Conservation (phyloP, 2,797 vertebrate species). For the Bucorvus abyssinicus region DNA sequence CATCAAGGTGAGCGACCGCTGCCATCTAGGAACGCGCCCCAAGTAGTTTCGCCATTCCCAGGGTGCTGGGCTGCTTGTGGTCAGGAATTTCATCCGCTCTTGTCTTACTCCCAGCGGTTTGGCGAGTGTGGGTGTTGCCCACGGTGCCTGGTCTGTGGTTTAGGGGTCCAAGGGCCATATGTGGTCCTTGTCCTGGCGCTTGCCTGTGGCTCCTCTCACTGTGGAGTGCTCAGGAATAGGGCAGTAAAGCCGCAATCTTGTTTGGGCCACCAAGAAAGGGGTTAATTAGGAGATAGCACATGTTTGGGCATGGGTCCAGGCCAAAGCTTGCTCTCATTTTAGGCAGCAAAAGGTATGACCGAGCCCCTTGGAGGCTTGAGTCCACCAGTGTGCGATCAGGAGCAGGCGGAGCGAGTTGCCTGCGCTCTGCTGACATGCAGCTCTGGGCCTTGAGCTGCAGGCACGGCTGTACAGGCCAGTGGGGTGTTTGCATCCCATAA, state of each 20-base stretch:
- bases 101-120: not conserved
- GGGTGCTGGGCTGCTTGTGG: not conserved
- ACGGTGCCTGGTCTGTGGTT: no score
- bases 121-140: no score
- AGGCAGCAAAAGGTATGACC: not conserved
- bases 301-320: not conserved
- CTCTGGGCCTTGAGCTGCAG: not conserved
- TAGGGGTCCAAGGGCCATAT: not conserved
- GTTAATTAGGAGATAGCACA: not conserved
- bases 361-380: not conserved
- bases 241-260: not conserved
- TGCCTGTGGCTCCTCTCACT: not conserved
- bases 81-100: not conserved
- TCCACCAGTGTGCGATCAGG: not conserved
- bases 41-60: not conserved
- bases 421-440: no score
- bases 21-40: not conserved
- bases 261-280: not conserved
- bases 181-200: no score
- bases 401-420: no score
- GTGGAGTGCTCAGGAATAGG: not conserved
- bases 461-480: not conserved
- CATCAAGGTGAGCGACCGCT: conserved; percentile 86
- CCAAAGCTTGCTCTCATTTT: not conserved
- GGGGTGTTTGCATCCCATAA: not conserved